Evolutionary conservation across 2,888 invertebrate species (phyloP).

Genomic region (Andrena haemorrhoa): DNA sequence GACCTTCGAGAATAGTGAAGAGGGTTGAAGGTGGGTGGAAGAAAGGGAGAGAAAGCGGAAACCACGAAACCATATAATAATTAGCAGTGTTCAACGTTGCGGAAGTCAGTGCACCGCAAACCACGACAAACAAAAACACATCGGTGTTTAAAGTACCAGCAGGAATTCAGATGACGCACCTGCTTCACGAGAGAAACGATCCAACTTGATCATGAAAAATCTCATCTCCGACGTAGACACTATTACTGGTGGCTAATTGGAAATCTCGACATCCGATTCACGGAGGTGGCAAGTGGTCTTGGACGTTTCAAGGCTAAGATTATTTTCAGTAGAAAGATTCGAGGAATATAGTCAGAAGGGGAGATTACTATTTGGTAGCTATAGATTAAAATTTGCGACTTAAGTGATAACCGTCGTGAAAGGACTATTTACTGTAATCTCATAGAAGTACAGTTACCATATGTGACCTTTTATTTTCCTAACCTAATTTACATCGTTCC

Average conservation of each 20-base stretch:
- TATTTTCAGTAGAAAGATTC: constrained; percentile 16
- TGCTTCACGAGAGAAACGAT: constrained; percentile 49
- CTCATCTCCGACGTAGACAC: constrained; percentile 79
- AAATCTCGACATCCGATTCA: constrained; percentile 66
- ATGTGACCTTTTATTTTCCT: no score
- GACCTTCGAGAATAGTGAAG: not conserved
- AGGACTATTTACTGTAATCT: no score
- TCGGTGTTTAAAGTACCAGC: constrained; percentile 26
- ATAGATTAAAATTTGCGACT: no score
- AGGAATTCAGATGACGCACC: constrained; percentile 57
- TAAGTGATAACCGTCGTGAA: no score
- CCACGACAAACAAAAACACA: constrained; percentile 44
- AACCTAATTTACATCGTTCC: no score
- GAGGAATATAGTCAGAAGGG: not conserved
- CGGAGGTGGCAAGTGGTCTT: constrained; percentile 46
- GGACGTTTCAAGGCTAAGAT: constrained; percentile 48
- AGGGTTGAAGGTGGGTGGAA: constrained; percentile 2
- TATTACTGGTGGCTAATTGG: constrained; percentile 80
- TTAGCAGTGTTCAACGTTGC: constrained; percentile 55
- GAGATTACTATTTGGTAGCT: constrained; percentile 37
- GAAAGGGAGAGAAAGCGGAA: constrained; percentile 32
- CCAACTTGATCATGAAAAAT: constrained; percentile 69
- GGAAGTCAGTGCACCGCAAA: constrained; percentile 41
- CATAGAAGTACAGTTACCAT: no score
- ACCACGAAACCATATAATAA: constrained; percentile 59